phyloP scores from a whole-genome alignment of 2,888 invertebrate species.

The Hesperia comma region DNA sequence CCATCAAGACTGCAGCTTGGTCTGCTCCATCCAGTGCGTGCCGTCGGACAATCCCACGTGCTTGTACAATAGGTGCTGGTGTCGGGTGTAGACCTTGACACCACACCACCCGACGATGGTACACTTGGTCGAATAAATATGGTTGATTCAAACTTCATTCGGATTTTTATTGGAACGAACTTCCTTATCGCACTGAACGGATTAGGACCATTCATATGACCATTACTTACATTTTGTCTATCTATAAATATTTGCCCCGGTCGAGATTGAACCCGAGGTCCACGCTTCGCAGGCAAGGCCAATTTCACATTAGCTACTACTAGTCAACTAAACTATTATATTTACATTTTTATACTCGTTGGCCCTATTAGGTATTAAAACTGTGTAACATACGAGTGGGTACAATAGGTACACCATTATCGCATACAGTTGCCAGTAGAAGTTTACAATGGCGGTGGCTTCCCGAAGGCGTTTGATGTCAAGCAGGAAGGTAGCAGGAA shows the following conservation, averaged over 20 bases:
- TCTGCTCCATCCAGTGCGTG: neutral
- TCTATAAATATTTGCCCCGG: too few species aligned
- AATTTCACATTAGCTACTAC: too few species aligned
- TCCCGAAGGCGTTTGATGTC: constrained; percentile 60
- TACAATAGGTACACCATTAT: neutral
- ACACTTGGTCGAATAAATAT: neutral
- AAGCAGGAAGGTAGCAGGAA: constrained; percentile 51
- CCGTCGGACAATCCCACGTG: neutral
- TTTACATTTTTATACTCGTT: too few species aligned
- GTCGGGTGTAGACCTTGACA: neutral
- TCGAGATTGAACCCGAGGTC: too few species aligned
- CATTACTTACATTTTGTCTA: too few species aligned
- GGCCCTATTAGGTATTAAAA: too few species aligned
- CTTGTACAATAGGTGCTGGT: neutral
- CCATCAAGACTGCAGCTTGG: neutral
- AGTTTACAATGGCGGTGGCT: constrained; percentile 12
- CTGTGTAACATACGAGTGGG: too few species aligned
- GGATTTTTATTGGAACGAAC: neutral
- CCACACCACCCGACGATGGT: neutral
- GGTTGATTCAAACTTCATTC: neutral
- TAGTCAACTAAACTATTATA: too few species aligned
- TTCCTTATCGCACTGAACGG: neutral
- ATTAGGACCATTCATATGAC: too few species aligned
- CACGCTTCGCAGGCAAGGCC: too few species aligned
- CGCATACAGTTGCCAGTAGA: neutral